Base-by-base conservation (phyloP, 2,797 vertebrate species). In the Sphenopsis melanotis region DNA sequence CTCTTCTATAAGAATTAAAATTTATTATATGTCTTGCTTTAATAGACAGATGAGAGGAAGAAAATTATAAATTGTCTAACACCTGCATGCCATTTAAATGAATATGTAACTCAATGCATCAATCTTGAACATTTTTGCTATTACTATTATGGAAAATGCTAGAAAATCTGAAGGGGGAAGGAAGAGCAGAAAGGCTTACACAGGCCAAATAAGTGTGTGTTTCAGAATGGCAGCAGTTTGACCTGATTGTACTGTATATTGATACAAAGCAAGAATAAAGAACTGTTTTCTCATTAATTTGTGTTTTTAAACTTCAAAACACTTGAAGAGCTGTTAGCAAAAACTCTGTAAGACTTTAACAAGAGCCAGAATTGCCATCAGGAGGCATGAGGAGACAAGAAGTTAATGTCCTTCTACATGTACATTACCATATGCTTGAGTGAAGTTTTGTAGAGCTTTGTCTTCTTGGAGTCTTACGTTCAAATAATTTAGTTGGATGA, bases 1-100 rank as follows among this genome's bases (percentile, higher is more conserved):
- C 10, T 93, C 53, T 71, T 64, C 44, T 60, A 21, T 44, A 96
- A 91, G 66, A 72, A 79, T 89, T 72, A 78, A 81, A 61, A 87
- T 83, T 55, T 57, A 47, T 91, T 89, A 57, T 63, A 77, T 83
- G 32, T 75, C 49, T 92, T 96, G 57, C 52, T 78, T 95, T 96
- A 90, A 52, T 39, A 83, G 24, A 50, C 15, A 71, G 55, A 53
- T 44, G 15, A 72, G 53, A 90, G 5, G 4, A 65, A 81, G 46
- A 79, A 91, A 94, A 91, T 17, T 63, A 71, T 34, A 50, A 72
- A 69, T 9, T 71, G 34, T 76, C 42, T 95, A 56, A 84, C 41
- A 94, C 59, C 72, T 92, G 16, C 42, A 64, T 17, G 69, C 21
- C 78, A 37, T 90, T 96, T 77, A 89, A 93, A 87, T 19, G 10